Base-by-base conservation (phyloP, 2,797 vertebrate genomes). In the Cuculus canorus region DNA sequence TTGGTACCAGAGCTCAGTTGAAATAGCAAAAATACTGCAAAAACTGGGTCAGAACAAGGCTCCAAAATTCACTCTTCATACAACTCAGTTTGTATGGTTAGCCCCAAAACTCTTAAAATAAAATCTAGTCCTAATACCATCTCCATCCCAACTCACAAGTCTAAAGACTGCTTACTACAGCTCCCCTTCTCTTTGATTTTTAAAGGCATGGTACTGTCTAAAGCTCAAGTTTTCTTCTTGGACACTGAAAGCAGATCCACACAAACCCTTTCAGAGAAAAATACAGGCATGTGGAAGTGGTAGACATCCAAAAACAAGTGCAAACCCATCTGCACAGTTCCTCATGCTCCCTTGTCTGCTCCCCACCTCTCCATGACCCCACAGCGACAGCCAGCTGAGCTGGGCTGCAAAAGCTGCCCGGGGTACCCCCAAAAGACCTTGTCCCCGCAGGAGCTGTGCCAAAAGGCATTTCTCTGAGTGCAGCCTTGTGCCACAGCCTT, bases 331-430 rank as follows among this genome's bases (percentile, higher is more conserved):
- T 8, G 17, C 1, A 2, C 22, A 28, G 37, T 7, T n/a, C 39
- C 39, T 83, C 5, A 0, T 1, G 1, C 43, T 65, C 47, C 37
- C 21, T 48, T 19, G 23, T 6, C 59, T 39, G 85, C n/a, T 30
- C 57, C 22, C 30, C 10, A 37, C 11, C 9, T 17, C 41, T 57
- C 41, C 16, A 3, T 4, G 12, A 66, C 7, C 37, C 47, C 65
- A 27, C 4, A 43, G 64, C 0, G 0, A 76, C 9, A 53, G 39
- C 11, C 50, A 24, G 17, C 33, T 33, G 24, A 45, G 47, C 35
- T 39, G 33, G 25, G 33, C 71, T 61, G 37, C 52, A 68, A 57
- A 84, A 63, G 56, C 73, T 8, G 2, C 22, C 21, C 11, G 3
- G 14, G 8, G 6, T 23, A 33, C 45, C 21, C 81, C 13, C 12